Conservation (phyloP, 2,797 vertebrate species). For the Coracias cyanogaster region DNA sequence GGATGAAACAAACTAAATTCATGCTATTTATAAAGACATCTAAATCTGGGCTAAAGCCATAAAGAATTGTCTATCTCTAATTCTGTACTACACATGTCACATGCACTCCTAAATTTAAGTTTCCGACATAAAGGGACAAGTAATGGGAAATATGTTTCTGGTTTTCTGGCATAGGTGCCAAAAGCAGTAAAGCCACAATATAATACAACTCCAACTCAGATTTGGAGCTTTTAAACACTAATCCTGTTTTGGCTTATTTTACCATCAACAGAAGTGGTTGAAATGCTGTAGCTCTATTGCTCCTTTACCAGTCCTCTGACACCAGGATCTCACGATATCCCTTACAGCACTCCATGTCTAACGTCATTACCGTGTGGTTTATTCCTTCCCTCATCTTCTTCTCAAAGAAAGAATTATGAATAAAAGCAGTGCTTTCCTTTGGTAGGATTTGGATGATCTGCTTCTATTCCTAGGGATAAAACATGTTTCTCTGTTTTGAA, state of each 20-base stretch:
- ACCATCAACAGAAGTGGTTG: not conserved
- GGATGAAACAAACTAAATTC: not conserved
- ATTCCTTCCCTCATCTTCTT: not conserved
- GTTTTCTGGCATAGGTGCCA: not conserved
- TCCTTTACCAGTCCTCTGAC: not conserved
- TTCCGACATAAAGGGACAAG: not conserved
- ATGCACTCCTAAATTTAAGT: not conserved
- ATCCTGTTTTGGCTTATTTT: not conserved
- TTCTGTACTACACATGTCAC: not conserved
- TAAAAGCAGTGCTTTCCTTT: not conserved
- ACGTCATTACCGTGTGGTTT: not conserved
- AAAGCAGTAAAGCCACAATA: not conserved
- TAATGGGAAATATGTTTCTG: not conserved
- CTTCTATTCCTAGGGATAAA: not conserved
- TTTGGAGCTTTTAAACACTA: not conserved
- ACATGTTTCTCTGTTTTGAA: not conserved
- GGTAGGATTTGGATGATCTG: not conserved
- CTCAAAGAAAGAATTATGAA: not conserved
- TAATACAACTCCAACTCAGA: not conserved
- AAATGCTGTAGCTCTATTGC: not conserved
- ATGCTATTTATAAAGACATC: not conserved
- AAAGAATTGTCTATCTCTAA: not conserved
- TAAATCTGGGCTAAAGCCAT: not conserved
- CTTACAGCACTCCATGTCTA: not conserved
- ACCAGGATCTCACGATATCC: not conserved